Evolutionary conservation across 2,113 vertebrate genomes (phyloP).

Genomic region (Ailuropoda melanoleuca): DNA sequence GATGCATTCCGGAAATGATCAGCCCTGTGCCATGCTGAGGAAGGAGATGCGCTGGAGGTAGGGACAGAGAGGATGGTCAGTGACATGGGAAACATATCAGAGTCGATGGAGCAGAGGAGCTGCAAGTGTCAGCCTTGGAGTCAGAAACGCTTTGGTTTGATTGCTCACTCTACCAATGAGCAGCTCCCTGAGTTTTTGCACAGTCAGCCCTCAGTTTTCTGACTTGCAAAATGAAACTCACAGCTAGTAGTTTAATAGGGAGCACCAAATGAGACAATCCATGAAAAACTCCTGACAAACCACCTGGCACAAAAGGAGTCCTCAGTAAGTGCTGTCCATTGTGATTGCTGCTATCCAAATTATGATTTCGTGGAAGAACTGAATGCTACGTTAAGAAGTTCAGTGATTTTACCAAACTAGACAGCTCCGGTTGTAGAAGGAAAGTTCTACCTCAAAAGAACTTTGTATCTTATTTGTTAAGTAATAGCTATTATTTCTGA

Average conservation of each 20-base stretch:
- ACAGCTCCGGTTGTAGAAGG: not conserved
- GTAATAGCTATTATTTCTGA: not conserved
- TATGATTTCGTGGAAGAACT: not conserved
- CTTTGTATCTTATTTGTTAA: not conserved
- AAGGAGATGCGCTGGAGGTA: too few species aligned
- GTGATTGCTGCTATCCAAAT: not conserved
- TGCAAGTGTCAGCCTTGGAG: not conserved
- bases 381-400: not conserved
- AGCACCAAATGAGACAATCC: not conserved
- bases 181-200: not conserved
- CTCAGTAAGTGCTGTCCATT: not conserved
- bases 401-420: not conserved
- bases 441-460: not conserved
- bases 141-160: not conserved
- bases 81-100: fast-evolving
- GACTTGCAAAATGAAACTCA: not conserved
- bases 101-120: fast-evolving
- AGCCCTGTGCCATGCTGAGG: too few species aligned
- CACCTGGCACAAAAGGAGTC: not conserved
- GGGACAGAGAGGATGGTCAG: not conserved
- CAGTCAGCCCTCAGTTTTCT: not conserved
- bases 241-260: not conserved
- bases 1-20: not conserved
- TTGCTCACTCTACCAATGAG: not conserved
- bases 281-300: not conserved